Base-by-base conservation (phyloP, 1,140 invertebrate species). In the Hormaphis cornu region DNA sequence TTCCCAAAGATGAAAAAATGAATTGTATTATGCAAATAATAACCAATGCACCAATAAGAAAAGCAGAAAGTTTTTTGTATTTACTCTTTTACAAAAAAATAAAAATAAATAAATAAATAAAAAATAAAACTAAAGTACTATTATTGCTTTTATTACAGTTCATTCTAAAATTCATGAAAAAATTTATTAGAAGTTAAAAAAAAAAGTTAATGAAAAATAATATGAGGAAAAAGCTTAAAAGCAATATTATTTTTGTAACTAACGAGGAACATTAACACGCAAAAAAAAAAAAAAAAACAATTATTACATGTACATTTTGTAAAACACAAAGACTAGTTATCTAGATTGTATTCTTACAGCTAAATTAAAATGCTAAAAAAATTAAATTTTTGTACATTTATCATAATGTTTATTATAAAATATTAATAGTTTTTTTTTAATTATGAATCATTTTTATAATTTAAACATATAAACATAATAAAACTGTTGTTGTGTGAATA, bases 231-330 rank as follows among this genome's bases (percentile, higher is more conserved):
- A 44, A 66, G 61, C 61, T 66, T 66, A 50, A 66, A 48, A 50
- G 42, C 58, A 63, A 66, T 33, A 33, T 66, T 48, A 46, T 50
- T 66, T 66, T 66, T 66, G 61, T 66, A 66, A 66, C 61, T 66
- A 66, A 66, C 44, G 28, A 66, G 61, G 61, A 66, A 66, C 61
- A 66, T 66, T 66, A 66, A 50, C 61, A 66, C 61, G 35, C 61
- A 48, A 66, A 66, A 66, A 61, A 58, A 61, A 61, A n/a, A 30
- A 66, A 33, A 66, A 30, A 50, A 44, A 66, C 50, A 46, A 46
- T 63, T n/a, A 33, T 48, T 28, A 44, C 35, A 58, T 40, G 37
- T 61, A 44, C 42, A 63, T 50, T 30, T 50, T 66, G 61, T 33
- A 66, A 66, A 66, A 66, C 61, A 66, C 59, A 66, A 61, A 42